Evolutionary conservation across 2,113 vertebrate genomes (phyloP), one percentile per base, ranked within the genome.

Genomic region (Thunnus maccoyii): DNA sequence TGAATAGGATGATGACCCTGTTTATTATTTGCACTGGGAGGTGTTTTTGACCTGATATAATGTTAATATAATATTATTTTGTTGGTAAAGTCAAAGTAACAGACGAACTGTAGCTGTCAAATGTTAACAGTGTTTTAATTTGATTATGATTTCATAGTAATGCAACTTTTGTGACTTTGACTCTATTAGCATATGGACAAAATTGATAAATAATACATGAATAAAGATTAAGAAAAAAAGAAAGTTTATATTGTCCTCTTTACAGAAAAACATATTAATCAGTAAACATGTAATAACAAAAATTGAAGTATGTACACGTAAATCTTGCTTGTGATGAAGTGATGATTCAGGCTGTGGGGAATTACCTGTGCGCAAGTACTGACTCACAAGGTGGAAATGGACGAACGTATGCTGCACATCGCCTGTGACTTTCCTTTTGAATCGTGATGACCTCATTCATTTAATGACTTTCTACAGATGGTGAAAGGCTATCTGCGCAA

Each of bases 331-430:
- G 18, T 54, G 55, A 58, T 20, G 30, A 72, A 56, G 48, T 36
- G 47, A 55, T 90, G 78, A 88, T 78, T 87, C 78, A 70, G 3
- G 20, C 55, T 54, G 20, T n/a, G 76, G 84, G 88, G 78, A 79
- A 73, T 80, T 32, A 82, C 83, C 85, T 83, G 48, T 55, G 25
- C 0, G 10, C 5, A 15, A 55, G 16, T 32, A 32, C 44, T 78
- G 75, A 89, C 63, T 89, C 85, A 90, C 46, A 2, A 44, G 55
- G 68, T 54, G 68, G 60, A 61, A 81, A 57, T 25, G 7, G 36
- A 66, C 57, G 62, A 48, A 48, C 36, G 30, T 18, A 16, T n/a
- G 9, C 73, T 62, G 3, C 27, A 72, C 5, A 1, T 30, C 22
- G 64, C 20, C 12, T 0, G 48, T 77, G 77, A 76, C 67, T 82